These are phyloP conservation scores for Tympanuchus pallidicinctus DNA, from an alignment of 2,113 vertebrate genomes.

Conservation along the genomic window DNA sequence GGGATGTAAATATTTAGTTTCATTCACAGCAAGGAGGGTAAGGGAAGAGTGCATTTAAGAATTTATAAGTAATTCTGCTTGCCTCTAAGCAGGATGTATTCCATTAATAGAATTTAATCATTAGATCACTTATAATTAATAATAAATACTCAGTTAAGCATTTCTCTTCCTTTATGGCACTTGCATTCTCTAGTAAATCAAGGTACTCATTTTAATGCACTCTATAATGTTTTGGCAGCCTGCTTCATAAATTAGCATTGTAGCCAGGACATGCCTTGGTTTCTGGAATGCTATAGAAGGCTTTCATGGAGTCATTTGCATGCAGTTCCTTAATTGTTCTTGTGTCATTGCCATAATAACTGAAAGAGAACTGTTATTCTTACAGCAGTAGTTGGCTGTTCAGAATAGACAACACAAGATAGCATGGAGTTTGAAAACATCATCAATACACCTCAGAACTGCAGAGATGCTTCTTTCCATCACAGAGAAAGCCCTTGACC, in stretches of 20 bases:
- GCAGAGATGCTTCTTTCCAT: neutral
- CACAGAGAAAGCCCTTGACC: neutral
- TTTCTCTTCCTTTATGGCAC: neutral
- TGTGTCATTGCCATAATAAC: neutral
- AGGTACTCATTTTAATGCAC: neutral
- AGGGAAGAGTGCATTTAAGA: neutral
- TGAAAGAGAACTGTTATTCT: neutral
- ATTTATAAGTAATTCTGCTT: neutral
- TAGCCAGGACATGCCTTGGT: neutral
- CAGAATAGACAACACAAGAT: neutral
- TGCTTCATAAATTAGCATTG: neutral
- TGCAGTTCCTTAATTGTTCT: neutral
- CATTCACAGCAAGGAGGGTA: neutral
- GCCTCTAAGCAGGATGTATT: neutral
- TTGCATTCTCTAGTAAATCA: conserved; percentile 11
- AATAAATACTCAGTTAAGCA: conserved; percentile 26
- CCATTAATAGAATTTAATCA: conserved; percentile 45
- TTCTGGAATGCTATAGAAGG: neutral
- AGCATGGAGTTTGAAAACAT: neutral
- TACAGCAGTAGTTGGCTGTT: neutral
- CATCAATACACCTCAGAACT: neutral
- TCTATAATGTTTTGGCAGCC: neutral
- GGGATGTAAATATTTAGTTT: conserved; percentile 51
- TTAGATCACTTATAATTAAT: conserved; percentile 43
- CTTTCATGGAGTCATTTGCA: neutral